phyloP scores from a whole-genome alignment of 2,797 vertebrate species.

The Enteromius fasciolatus region DNA sequence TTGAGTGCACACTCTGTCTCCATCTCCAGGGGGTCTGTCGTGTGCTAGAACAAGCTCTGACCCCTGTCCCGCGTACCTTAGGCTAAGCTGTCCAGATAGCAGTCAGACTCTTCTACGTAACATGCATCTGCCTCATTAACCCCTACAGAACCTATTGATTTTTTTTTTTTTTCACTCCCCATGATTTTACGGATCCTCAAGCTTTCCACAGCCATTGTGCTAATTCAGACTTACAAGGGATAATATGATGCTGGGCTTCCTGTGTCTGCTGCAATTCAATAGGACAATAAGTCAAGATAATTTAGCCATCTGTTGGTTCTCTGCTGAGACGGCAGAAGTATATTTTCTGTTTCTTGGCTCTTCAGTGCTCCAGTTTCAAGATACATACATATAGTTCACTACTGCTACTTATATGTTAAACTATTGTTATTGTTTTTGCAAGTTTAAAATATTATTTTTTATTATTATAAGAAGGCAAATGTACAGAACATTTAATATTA shows the following conservation, averaged over 20 bases:
- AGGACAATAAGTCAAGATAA: slow-evolving; percentile 32
- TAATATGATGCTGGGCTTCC: slow-evolving; percentile 37
- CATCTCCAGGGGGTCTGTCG: slow-evolving; percentile 16
- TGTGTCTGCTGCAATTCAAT: slow-evolving; percentile 30
- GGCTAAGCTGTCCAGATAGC: slow-evolving; percentile 54
- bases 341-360: not conserved
- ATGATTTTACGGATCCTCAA: slow-evolving; percentile 43
- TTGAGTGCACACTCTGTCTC: slow-evolving; percentile 30
- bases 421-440: not conserved
- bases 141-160: slow-evolving; percentile 63
- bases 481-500: not conserved
- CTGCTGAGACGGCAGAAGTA: slow-evolving; percentile 17
- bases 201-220: slow-evolving; percentile 38
- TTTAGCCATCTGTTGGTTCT: slow-evolving; percentile 41
- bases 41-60: slow-evolving; percentile 34
- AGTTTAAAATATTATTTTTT: not conserved
- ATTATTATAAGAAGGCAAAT: not conserved
- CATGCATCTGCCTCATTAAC: slow-evolving; percentile 61
- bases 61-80: not conserved
- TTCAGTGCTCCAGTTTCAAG: not conserved
- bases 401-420: not conserved
- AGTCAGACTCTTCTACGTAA: slow-evolving; percentile 27
- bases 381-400: not conserved
- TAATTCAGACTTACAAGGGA: slow-evolving; percentile 43
- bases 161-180: slow-evolving; percentile 13